phyloP scores from a whole-genome alignment of 2,113 vertebrate species.

The Paralichthys olivaceus region DNA sequence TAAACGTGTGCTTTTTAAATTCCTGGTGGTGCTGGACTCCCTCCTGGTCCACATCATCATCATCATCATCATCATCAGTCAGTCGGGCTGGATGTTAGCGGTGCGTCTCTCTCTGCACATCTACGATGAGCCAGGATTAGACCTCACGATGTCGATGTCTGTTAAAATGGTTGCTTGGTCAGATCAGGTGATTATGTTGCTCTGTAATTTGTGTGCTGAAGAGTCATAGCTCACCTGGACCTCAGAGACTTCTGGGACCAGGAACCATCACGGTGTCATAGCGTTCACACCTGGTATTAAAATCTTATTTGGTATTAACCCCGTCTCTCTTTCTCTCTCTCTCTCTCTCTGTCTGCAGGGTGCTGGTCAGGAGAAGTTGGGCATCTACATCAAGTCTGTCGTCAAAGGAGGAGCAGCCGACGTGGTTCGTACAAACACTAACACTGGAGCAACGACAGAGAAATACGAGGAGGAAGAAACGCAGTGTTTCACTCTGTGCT shows the following conservation, averaged over 20 bases:
- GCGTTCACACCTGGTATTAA: background rate
- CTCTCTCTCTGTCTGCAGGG: constrained; percentile 80
- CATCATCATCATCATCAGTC: background rate
- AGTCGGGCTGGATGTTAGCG: background rate
- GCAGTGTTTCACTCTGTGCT: constrained; percentile 4
- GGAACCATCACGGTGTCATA: background rate
- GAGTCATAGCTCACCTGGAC: too few relatives aligned
- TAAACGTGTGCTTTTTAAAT: background rate
- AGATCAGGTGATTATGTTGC: background rate
- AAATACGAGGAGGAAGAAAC: background rate
- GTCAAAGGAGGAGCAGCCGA: constrained; percentile 98
- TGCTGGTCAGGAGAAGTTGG: constrained; percentile 97
- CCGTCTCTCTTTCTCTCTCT: background rate
- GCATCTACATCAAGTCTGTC: constrained; percentile 98
- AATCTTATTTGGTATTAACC: background rate
- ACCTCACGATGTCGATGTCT: background rate
- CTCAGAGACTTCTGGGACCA: background rate
- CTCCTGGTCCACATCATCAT: background rate
- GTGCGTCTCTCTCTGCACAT: background rate
- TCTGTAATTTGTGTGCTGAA: background rate
- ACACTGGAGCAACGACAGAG: background rate
- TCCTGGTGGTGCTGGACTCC: background rate
- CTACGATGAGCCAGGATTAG: background rate
- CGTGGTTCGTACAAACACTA: constrained; percentile 82
- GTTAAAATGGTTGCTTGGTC: background rate